Conservation (phyloP, 2,888 invertebrate genomes). For the Ophion ventricosus region DNA sequence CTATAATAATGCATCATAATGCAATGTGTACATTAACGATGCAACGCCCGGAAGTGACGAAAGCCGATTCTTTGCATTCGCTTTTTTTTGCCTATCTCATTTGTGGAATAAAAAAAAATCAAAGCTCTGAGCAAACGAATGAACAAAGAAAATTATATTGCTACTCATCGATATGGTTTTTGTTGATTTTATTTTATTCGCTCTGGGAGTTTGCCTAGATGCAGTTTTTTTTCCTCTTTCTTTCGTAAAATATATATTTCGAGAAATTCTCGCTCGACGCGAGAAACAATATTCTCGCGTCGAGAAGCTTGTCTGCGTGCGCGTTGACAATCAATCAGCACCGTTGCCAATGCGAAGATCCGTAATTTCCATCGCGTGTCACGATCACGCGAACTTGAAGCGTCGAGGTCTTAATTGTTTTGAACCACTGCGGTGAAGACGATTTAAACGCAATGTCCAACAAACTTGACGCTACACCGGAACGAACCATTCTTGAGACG, state of each 20-base stretch:
- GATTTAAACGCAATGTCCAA: not conserved
- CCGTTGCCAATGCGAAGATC: conserved; percentile 30
- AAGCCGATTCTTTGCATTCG: not conserved
- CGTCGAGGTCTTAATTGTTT: conserved; percentile 16
- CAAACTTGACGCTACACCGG: not conserved
- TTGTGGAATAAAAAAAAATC: not conserved
- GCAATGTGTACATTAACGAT: not conserved
- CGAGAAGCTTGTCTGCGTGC: conserved; percentile 20
- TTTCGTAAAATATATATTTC: not conserved
- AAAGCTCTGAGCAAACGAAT: not conserved
- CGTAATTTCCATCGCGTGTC: conserved; percentile 22
- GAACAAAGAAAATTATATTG: not conserved
- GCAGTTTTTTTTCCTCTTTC: not conserved
- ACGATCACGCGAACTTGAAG: conserved; percentile 21
- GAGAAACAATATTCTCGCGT: conserved; percentile 21
- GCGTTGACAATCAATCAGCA: conserved; percentile 40
- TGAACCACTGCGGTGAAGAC: not conserved
- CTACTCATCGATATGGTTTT: not conserved
- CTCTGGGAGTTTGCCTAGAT: not conserved
- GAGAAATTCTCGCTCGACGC: too few species aligned
- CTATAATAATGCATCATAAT: conserved; percentile 8
- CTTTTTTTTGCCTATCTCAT: not conserved
- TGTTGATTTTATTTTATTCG: not conserved
- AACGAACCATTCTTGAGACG: not conserved
- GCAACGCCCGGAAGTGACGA: not conserved